These are phyloP conservation scores for Zaprionus inermis DNA, from an alignment of 1,140 invertebrate genomes.

Conservation along the genomic window DNA sequence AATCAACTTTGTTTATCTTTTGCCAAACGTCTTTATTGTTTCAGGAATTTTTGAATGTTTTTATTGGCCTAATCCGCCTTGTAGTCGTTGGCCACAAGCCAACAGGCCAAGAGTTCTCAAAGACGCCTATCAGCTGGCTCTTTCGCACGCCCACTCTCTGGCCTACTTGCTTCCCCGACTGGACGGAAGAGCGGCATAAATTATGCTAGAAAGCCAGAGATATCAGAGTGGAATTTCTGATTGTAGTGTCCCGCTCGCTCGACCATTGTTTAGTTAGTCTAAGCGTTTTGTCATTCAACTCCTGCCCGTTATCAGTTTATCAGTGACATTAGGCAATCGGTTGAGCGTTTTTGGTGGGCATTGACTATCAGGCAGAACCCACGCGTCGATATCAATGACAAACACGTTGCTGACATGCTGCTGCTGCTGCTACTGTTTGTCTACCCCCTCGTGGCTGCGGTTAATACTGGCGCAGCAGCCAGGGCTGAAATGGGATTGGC, in stretches of 20 bases:
- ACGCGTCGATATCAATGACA: constrained; percentile 20
- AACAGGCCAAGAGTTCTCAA: constrained; percentile 18
- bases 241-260: background rate
- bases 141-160: background rate
- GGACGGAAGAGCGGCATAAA: constrained; percentile 65
- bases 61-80: background rate
- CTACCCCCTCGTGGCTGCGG: background rate
- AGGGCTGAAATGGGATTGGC: background rate
- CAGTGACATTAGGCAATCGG: background rate
- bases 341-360: no score
- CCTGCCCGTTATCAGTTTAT: background rate
- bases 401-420: constrained; percentile 2
- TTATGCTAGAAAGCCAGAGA: constrained; percentile 42
- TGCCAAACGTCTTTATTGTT: background rate
- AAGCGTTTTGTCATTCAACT: background rate
- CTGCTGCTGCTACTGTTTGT: background rate
- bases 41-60: background rate
- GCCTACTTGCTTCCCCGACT: no score
- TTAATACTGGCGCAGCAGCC: background rate
- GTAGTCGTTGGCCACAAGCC: constrained; percentile 55
- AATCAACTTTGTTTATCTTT: background rate
- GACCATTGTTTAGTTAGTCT: background rate
- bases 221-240: constrained; percentile 47
- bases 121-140: constrained; percentile 29
- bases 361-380: constrained; percentile 33